phyloP scores from a whole-genome alignment of 92 coral and sea anemone species.

The Parazoanthus atlanticus region DNA sequence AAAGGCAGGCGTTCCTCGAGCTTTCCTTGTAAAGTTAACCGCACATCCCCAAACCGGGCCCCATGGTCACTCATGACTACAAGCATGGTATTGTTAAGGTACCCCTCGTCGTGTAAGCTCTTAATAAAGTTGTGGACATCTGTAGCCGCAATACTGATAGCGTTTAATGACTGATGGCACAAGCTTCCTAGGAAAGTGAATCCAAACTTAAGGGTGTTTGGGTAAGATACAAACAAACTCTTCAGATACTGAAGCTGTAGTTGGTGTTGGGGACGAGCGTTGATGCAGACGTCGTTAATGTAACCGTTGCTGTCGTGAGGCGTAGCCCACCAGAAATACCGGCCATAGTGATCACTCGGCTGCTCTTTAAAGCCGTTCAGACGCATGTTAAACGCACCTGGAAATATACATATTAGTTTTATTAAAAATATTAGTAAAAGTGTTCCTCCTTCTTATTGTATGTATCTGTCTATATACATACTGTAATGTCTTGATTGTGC shows the following conservation, averaged over 20 bases:
- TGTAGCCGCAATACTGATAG: slow-evolving; percentile 62
- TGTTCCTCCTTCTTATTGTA: background rate
- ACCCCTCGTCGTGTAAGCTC: slow-evolving; percentile 51
- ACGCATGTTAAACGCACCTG: slow-evolving; percentile 74
- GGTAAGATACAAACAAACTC: slow-evolving; percentile 71
- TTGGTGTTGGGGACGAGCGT: slow-evolving; percentile 69
- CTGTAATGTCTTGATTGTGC: no score
- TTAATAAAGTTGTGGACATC: slow-evolving; percentile 55
- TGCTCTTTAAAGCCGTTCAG: slow-evolving; percentile 66
- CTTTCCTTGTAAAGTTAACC: slow-evolving; percentile 77
- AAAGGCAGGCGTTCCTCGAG: slow-evolving; percentile 80
- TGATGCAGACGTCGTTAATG: slow-evolving; percentile 67
- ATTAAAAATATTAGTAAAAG: no score
- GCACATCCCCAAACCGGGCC: slow-evolving; percentile 68
- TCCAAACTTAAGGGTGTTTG: slow-evolving; percentile 65
- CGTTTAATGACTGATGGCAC: slow-evolving; percentile 60
- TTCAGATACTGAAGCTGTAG: slow-evolving; percentile 70
- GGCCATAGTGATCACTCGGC: slow-evolving; percentile 77
- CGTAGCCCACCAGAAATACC: slow-evolving; percentile 77
- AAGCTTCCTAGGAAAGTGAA: slow-evolving; percentile 71
- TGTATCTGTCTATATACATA: no score
- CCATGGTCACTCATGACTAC: slow-evolving; percentile 85
- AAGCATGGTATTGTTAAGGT: slow-evolving; percentile 67
- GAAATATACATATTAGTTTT: background rate
- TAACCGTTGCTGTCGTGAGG: slow-evolving; percentile 48